Conservation (phyloP, 2,113 vertebrate genomes). For the Anguilla rostrata region DNA sequence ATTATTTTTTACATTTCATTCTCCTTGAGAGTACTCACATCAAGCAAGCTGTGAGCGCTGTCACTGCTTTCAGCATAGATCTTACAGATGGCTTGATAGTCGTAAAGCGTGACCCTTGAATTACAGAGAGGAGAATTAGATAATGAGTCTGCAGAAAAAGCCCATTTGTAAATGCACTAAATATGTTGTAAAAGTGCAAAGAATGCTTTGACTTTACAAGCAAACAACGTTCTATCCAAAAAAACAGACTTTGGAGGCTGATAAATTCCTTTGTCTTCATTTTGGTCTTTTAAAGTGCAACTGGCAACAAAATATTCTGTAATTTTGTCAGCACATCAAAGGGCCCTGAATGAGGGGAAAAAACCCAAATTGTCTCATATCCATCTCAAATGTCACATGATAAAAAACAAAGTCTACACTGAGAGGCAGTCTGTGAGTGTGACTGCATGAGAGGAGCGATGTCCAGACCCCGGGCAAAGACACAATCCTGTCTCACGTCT, state of each 20-base stretch:
- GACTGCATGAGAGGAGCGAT: background rate
- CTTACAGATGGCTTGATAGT: constrained; percentile 96
- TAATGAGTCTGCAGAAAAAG: background rate
- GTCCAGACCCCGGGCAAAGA: background rate
- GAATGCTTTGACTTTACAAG: constrained; percentile 8
- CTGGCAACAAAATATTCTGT: constrained; percentile 12
- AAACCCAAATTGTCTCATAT: constrained; percentile 3
- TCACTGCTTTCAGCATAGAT: constrained; percentile 91
- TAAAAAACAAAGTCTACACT: background rate
- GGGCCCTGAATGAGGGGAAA: background rate
- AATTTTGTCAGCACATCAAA: constrained; percentile 14
- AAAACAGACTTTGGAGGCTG: background rate
- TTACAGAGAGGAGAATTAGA: constrained; percentile 44
- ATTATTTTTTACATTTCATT: background rate
- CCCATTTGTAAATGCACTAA: background rate
- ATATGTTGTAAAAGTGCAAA: constrained; percentile 1
- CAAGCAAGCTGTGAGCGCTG: constrained; percentile 82
- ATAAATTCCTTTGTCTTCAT: background rate
- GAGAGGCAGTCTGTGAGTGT: background rate
- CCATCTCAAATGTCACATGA: background rate
- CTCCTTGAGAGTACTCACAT: constrained; percentile 76
- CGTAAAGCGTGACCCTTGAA: constrained; percentile 89
- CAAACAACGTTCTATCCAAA: background rate
- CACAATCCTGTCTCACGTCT: background rate
- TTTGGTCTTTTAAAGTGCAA: constrained; percentile 16